Evolutionary conservation across 2,797 vertebrate species (phyloP), one percentile per base, ranked within the genome.

Genomic region (Macrochelys suwanniensis): DNA sequence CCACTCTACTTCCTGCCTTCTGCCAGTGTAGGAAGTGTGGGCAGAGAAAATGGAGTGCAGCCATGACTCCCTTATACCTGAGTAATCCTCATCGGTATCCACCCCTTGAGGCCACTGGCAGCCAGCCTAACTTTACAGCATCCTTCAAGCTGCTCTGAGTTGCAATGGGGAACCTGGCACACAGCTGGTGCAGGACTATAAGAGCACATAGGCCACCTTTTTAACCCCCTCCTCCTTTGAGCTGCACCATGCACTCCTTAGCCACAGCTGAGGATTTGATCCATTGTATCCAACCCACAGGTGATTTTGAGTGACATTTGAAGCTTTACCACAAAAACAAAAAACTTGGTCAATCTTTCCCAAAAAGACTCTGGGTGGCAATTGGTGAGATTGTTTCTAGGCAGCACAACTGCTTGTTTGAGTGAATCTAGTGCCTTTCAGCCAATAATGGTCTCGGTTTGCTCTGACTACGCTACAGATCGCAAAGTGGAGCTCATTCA

Each of bases 81-180:
- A 84, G 47, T 82, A 85, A 33, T 85, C 79, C 88, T 91, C 17
- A 21, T 10, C 5, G 92, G 96, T 93, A 77, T 76, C 88, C 11
- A 59, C 54, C 28, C 37, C 83, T 90, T 95, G 90, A 85, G 96
- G 80, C 85, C 56, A 33, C 85, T 82, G 65, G 80, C 51, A 76
- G 25, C 37, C 42, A 85, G 82, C 93, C 82, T 92, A 26, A 82
- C 88, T 96, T 96, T 51, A 94, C 76, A 94, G 92, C 95, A 81
- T 45, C 15, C 82, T 71, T 82, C 57, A 87, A 93, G 65, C 50
- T 87, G 57, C 53, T 95, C 92, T 68, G 65, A 37, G n/a, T 21
- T 37, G n/a, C 65, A 68, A 19, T 68, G 65, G 65, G 65, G 17
- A 68, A 68, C 17, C n/a, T 92, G 89, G 61, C 87, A 91, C 71